Evolutionary conservation across 2,113 vertebrate genomes (phyloP).

Genomic region (Chionomys nivalis): DNA sequence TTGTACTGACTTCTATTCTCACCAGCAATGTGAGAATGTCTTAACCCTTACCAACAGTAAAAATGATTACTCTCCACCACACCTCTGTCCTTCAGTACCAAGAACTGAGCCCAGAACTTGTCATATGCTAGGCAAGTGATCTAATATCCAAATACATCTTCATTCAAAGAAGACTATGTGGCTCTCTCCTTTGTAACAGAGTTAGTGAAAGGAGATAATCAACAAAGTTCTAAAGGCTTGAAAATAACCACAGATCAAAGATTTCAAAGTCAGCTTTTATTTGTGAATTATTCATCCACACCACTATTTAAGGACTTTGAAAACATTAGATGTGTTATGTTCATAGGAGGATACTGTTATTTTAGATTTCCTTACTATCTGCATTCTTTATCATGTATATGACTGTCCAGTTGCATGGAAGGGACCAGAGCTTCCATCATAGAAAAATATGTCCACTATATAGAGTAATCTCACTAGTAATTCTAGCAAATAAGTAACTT

Average conservation of each 20-base stretch:
- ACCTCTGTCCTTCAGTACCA: background rate
- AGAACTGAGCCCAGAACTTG: background rate
- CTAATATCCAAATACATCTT: background rate
- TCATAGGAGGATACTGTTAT: background rate
- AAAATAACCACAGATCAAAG: background rate
- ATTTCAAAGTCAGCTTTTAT: background rate
- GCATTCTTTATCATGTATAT: background rate
- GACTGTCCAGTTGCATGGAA: background rate
- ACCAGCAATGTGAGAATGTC: background rate
- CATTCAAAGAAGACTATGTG: background rate
- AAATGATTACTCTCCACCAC: background rate
- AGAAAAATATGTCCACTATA: background rate
- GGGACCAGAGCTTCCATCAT: background rate
- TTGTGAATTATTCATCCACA: background rate
- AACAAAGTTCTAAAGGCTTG: background rate
- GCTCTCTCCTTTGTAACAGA: background rate
- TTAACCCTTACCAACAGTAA: background rate
- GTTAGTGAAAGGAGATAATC: background rate
- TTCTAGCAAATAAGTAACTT: background rate
- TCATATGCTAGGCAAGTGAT: background rate
- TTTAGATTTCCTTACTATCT: background rate
- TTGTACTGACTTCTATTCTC: background rate
- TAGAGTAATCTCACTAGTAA: background rate
- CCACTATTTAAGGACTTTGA: background rate
- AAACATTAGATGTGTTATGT: background rate